These are phyloP conservation scores for Patiria pectinifera DNA, from an alignment of 53 echinoderm and acorn worm genomes.

Conservation along the genomic window DNA sequence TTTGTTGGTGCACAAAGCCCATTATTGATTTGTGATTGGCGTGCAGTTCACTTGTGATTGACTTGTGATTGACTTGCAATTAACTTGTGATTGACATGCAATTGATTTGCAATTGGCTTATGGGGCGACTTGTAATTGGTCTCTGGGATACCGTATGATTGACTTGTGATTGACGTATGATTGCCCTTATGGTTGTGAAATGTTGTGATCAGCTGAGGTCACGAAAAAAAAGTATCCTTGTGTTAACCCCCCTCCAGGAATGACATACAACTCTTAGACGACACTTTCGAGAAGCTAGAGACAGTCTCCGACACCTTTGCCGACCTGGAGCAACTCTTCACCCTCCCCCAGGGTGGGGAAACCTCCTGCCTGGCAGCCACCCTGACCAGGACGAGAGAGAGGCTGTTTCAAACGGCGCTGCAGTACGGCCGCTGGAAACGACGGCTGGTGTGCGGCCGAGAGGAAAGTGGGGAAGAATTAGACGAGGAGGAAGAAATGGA, in stretches of 20 bases:
- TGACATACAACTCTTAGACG: constrained; percentile 32
- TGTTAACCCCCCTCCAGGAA: not conserved
- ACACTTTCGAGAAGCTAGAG: constrained; percentile 27
- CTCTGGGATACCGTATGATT: too few relatives aligned
- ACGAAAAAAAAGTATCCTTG: too few relatives aligned
- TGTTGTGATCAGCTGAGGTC: too few relatives aligned
- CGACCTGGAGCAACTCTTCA: constrained; percentile 50
- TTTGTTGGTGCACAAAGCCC: too few relatives aligned
- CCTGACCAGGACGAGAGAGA: constrained; percentile 7
- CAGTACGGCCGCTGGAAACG: constrained; percentile 41
- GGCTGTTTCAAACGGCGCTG: constrained; percentile 1
- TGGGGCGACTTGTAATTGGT: too few relatives aligned
- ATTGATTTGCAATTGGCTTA: too few relatives aligned
- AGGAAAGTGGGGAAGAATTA: constrained; percentile 22
- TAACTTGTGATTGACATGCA: too few relatives aligned
- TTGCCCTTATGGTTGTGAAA: too few relatives aligned
- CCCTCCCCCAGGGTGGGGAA: constrained; percentile 24
- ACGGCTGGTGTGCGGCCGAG: not conserved
- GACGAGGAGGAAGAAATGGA: not conserved
- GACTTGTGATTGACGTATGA: too few relatives aligned
- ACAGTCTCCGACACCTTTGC: not conserved
- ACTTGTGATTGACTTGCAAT: too few relatives aligned
- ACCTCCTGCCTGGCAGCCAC: constrained; percentile 16
- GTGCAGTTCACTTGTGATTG: too few relatives aligned
- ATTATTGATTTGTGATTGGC: too few relatives aligned